A percentile compares a stretch with the other conserved stretches of the same genome.
These are phyloP conservation scores for Nomada lathburiana DNA, from an alignment of 2,888 invertebrate genomes.

Conservation along the genomic window DNA sequence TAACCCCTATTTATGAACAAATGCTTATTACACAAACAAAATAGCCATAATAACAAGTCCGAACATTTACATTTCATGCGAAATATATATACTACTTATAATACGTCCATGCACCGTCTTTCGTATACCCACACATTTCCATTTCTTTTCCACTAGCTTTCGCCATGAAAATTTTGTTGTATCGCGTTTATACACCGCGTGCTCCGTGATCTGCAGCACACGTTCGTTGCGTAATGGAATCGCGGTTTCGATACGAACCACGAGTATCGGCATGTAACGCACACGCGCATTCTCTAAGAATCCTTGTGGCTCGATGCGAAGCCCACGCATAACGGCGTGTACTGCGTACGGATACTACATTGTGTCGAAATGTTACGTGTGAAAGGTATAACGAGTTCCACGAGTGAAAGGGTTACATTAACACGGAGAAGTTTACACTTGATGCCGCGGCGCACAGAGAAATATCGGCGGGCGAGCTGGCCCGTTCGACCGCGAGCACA, in stretches of 20 bases:
- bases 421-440: conserved; percentile 35
- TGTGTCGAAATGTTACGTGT: conserved; percentile 60
- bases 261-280: conserved; percentile 37
- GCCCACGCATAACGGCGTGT: conserved; percentile 65
- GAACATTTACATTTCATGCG: too few species aligned
- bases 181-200: not conserved
- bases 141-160: not conserved
- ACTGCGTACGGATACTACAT: conserved; percentile 35
- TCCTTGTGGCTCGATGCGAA: conserved; percentile 52
- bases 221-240: conserved; percentile 51
- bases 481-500: not conserved
- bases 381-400: conserved; percentile 60
- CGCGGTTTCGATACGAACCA: conserved; percentile 58
- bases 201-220: not conserved
- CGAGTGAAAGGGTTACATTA: conserved; percentile 65
- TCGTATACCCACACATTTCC: not conserved
- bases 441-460: conserved; percentile 15
- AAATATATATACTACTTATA: not conserved
- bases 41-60: too few species aligned
- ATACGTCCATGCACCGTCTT: not conserved
- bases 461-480: conserved; percentile 12
- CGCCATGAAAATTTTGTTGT: not conserved
- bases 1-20: too few species aligned
- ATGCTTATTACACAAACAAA: too few species aligned
- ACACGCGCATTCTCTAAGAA: conserved; percentile 56